These are phyloP conservation scores for Gnathonemus echidnorhynchus DNA, from an alignment of 2,113 vertebrate species.

Conservation along the genomic window DNA sequence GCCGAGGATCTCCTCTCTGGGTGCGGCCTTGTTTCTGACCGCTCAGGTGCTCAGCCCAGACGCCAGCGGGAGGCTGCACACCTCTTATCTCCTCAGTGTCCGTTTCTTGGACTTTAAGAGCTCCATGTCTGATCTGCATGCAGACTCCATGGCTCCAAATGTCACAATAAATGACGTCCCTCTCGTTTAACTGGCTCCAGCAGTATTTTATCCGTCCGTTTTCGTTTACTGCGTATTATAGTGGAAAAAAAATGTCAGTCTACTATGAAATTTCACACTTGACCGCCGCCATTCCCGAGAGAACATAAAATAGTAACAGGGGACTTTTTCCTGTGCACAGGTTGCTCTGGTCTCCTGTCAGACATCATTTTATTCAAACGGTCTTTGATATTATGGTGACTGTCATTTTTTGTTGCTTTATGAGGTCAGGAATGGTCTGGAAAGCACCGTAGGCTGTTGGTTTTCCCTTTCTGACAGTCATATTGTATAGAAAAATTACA, in stretches of 20 bases:
- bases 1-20: not conserved
- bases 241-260: not conserved
- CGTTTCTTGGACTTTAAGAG: not conserved
- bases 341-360: not conserved
- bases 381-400: not conserved
- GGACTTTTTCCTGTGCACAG: not conserved
- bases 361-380: not conserved
- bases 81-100: not conserved
- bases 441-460: not conserved
- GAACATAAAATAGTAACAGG: not conserved
- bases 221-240: not conserved
- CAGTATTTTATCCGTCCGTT: not conserved
- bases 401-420: not conserved
- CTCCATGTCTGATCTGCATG: not conserved
- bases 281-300: not conserved
- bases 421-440: not conserved
- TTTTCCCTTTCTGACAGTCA: not conserved
- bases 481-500: not conserved
- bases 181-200: not conserved
- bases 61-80: not conserved
- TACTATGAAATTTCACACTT: slow-evolving; percentile 2
- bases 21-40: not conserved
- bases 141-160: not conserved
- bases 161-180: not conserved
- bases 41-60: not conserved